phyloP scores from a whole-genome alignment of 2,888 invertebrate species.

The Unio pictorum region DNA sequence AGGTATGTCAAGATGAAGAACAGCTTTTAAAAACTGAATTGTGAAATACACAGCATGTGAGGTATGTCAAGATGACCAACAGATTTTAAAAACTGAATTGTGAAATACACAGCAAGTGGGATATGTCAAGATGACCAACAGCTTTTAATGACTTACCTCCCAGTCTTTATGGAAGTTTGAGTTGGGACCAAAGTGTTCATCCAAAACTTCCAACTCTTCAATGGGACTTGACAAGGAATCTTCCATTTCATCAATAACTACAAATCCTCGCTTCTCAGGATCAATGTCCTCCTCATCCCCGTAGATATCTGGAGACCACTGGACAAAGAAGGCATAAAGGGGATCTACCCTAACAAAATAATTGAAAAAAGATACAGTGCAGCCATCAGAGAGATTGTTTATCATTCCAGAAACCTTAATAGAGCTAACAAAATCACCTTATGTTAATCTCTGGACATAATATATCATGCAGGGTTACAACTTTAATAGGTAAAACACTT shows the following conservation, averaged over 20 bases:
- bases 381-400: not conserved
- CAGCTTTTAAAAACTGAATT: too few species aligned
- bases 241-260: conserved; percentile 51
- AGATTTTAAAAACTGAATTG: too few species aligned
- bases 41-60: too few species aligned
- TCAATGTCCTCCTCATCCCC: conserved; percentile 62
- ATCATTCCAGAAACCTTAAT: not conserved
- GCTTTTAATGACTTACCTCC: conserved; percentile 46
- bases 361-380: conserved; percentile 16
- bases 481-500: too few species aligned
- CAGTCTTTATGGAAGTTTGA: conserved; percentile 52
- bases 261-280: conserved; percentile 63
- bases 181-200: conserved; percentile 51
- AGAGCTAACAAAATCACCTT: too few species aligned
- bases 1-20: too few species aligned
- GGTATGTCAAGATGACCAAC: too few species aligned
- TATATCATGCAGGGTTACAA: too few species aligned
- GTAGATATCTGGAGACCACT: conserved; percentile 93
- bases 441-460: too few species aligned
- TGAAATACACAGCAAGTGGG: too few species aligned
- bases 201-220: conserved; percentile 40
- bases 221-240: conserved; percentile 15
- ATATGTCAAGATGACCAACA: too few species aligned
- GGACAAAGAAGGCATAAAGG: conserved; percentile 95
- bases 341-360: conserved; percentile 86